Evolutionary conservation across 2,888 invertebrate species (phyloP).

Genomic region (Lamproptera curius): DNA sequence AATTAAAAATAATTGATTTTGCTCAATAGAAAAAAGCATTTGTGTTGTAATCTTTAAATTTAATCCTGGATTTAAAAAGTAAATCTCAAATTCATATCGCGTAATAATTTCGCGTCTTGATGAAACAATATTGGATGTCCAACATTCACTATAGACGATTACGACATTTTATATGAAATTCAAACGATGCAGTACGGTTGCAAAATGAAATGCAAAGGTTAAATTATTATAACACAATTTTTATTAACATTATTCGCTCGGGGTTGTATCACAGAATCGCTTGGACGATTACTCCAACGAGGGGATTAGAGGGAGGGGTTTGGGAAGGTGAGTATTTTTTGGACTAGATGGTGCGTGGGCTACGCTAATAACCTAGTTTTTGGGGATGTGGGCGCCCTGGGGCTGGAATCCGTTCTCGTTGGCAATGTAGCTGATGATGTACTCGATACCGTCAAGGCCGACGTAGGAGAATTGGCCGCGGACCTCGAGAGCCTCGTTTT

Average conservation of each 20-base stretch:
- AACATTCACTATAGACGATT: neutral
- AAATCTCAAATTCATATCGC: too few species aligned
- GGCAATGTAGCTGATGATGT: slow-evolving; percentile 70
- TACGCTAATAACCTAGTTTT: slow-evolving; percentile 30
- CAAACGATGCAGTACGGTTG: neutral
- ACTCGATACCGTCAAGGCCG: slow-evolving; percentile 63
- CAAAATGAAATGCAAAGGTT: slow-evolving; percentile 20
- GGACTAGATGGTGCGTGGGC: slow-evolving; percentile 47
- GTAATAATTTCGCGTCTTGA: too few species aligned
- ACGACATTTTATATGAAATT: slow-evolving; percentile 7
- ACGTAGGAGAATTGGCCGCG: slow-evolving; percentile 51
- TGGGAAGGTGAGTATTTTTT: slow-evolving; percentile 48
- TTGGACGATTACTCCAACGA: slow-evolving; percentile 45
- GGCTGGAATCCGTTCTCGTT: slow-evolving; percentile 76
- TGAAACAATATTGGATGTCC: too few species aligned
- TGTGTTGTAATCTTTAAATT: too few species aligned
- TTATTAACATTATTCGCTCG: slow-evolving; percentile 39
- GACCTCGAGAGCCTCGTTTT: slow-evolving; percentile 46
- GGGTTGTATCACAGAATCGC: slow-evolving; percentile 70
- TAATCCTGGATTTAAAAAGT: too few species aligned
- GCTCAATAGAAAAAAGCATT: too few species aligned
- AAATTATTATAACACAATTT: slow-evolving; percentile 29
- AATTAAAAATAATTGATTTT: too few species aligned
- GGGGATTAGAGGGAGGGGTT: slow-evolving; percentile 28
- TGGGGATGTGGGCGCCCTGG: slow-evolving; percentile 51